Percentiles rank a stretch among this genome's conserved stretches.
Evolutionary conservation across 92 coral and sea anemone species (phyloP).

Genomic region (Siderastrea siderea): DNA sequence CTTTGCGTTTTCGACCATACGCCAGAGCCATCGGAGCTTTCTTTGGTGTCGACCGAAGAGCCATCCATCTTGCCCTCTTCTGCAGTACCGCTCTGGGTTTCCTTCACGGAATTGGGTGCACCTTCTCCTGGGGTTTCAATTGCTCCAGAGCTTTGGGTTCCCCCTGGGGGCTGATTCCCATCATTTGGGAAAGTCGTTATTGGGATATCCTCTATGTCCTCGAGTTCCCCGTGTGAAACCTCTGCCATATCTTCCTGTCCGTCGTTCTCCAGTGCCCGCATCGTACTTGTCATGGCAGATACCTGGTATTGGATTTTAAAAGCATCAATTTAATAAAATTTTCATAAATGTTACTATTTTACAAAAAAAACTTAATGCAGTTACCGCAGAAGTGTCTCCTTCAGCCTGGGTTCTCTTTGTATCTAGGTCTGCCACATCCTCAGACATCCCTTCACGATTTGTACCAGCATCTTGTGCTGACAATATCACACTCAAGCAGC

Average conservation of each 20-base stretch:
- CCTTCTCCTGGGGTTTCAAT: too few species aligned
- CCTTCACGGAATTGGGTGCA: background rate
- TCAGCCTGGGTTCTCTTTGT: background rate
- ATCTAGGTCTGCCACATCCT: background rate
- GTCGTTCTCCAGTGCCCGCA: background rate
- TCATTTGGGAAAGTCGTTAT: background rate
- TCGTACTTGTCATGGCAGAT: too few species aligned
- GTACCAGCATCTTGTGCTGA: slow-evolving; percentile 44
- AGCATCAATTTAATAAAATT: background rate
- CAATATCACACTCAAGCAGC: slow-evolving; percentile 67
- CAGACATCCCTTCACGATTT: slow-evolving; percentile 10
- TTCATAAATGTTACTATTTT: too few species aligned
- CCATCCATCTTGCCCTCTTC: background rate
- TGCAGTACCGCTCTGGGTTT: background rate
- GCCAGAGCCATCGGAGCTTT: background rate
- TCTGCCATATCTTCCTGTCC: background rate
- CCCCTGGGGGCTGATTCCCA: background rate
- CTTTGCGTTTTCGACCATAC: background rate
- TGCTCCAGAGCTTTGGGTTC: background rate
- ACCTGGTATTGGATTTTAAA: background rate
- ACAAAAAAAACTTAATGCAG: too few species aligned
- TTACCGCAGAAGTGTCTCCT: background rate
- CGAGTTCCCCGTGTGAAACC: background rate
- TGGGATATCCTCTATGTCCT: background rate
- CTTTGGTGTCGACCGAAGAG: background rate